These are phyloP conservation scores for Lampropteryx suffumata DNA, from an alignment of 2,888 invertebrate species.

Conservation along the genomic window DNA sequence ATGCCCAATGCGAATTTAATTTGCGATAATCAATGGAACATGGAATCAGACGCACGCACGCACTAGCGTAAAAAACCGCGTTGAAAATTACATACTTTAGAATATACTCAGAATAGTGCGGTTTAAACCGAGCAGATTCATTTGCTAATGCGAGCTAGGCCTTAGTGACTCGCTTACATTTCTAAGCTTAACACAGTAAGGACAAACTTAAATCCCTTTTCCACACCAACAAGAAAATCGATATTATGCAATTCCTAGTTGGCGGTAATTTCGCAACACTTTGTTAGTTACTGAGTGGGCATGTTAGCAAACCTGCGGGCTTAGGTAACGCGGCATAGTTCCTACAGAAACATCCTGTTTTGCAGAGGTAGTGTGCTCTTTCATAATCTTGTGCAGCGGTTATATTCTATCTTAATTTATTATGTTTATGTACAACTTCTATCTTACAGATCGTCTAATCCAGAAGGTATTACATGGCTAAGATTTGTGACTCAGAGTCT, in stretches of 20 bases:
- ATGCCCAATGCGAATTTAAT: too few relatives aligned
- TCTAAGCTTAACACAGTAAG: background rate
- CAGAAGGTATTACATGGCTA: background rate
- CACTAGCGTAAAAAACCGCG: too few relatives aligned
- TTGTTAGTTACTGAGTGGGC: slow-evolving; percentile 44
- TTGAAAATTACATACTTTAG: too few relatives aligned
- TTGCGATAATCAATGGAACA: too few relatives aligned
- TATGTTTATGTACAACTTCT: too few relatives aligned
- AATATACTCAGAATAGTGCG: background rate
- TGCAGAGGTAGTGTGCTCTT: slow-evolving; percentile 44
- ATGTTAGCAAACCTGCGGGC: slow-evolving; percentile 59
- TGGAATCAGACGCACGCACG: too few relatives aligned
- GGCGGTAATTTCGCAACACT: slow-evolving; percentile 60
- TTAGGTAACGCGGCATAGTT: slow-evolving; percentile 72
- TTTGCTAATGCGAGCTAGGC: too few relatives aligned
- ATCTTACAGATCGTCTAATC: slow-evolving; percentile 2
- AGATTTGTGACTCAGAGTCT: too few relatives aligned
- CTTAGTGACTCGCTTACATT: too few relatives aligned
- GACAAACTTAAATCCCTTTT: slow-evolving; percentile 17
- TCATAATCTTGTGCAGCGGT: slow-evolving; percentile 36
- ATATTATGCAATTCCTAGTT: slow-evolving; percentile 44
- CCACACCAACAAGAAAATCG: slow-evolving; percentile 32
- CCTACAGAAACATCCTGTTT: slow-evolving; percentile 71
- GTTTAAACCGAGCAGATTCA: background rate
- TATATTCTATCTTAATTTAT: background rate